phyloP scores from a whole-genome alignment of 1,140 invertebrate species.

The Drosophila fuyamai region DNA sequence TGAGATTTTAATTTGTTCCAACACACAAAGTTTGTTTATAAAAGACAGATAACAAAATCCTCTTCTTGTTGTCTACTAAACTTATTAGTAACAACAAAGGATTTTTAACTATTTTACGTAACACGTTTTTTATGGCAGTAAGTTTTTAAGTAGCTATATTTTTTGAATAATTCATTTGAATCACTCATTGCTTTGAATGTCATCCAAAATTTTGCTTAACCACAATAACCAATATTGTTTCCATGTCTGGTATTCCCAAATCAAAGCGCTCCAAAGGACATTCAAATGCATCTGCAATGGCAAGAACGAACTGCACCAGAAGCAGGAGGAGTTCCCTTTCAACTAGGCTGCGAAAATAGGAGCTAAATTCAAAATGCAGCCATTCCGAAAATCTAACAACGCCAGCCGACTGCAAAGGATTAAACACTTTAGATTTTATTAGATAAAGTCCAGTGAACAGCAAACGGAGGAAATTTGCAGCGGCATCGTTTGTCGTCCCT shows the following conservation, averaged over 20 bases:
- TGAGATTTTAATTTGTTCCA: too few relatives aligned
- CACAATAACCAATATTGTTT: too few relatives aligned
- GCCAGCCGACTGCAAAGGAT: slow-evolving; percentile 74
- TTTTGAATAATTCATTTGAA: too few relatives aligned
- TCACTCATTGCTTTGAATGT: too few relatives aligned
- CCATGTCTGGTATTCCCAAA: background rate
- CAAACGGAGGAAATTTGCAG: slow-evolving; percentile 62
- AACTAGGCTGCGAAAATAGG: slow-evolving; percentile 1
- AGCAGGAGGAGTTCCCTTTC: background rate
- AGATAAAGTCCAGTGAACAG: slow-evolving; percentile 76
- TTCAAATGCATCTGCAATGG: slow-evolving; percentile 20
- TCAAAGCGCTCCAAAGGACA: background rate
- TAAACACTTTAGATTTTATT: slow-evolving; percentile 81
- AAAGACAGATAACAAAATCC: too few relatives aligned
- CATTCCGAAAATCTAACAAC: slow-evolving; percentile 40
- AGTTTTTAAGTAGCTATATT: too few relatives aligned
- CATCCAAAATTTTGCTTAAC: too few relatives aligned
- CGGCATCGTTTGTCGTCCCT: slow-evolving; percentile 36
- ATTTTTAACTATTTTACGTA: too few relatives aligned
- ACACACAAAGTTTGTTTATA: too few relatives aligned
- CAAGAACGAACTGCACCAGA: slow-evolving; percentile 2
- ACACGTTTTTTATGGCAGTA: too few relatives aligned
- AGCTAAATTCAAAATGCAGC: slow-evolving; percentile 35
- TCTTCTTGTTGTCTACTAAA: too few relatives aligned
- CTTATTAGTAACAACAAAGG: too few relatives aligned